These are phyloP conservation scores for Hypercompe scribonia DNA, from an alignment of 2,888 invertebrate species.

Conservation along the genomic window DNA sequence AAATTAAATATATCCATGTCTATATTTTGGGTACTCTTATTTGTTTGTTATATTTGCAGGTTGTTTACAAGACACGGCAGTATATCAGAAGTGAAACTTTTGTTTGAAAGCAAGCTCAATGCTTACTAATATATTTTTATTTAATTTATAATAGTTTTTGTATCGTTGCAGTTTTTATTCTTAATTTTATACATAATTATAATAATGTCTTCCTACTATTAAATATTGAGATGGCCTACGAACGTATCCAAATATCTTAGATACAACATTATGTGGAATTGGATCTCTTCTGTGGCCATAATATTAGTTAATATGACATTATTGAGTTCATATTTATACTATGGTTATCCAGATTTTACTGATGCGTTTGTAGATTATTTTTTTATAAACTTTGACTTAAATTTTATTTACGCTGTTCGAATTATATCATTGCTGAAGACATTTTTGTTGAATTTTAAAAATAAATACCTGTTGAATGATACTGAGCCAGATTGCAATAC, in stretches of 20 bases:
- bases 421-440: background rate
- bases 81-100: background rate
- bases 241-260: background rate
- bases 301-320: background rate
- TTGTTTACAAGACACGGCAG: background rate
- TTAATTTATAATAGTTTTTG: background rate
- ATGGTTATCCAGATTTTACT: background rate
- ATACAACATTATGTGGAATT: background rate
- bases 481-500: background rate
- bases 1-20: no score
- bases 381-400: background rate
- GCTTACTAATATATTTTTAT: background rate
- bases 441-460: background rate
- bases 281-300: background rate
- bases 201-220: background rate
- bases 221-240: background rate
- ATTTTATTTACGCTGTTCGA: background rate
- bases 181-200: background rate
- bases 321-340: background rate
- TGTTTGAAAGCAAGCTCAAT: background rate
- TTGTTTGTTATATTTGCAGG: background rate
- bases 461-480: background rate
- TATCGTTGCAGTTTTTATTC: background rate
- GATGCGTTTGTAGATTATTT: background rate
- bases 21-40: background rate